Percentiles rank a stretch among this genome's conserved stretches.
These are phyloP conservation scores for Protophormia terraenovae DNA, from an alignment of 2,888 invertebrate genomes.

Conservation along the genomic window DNA sequence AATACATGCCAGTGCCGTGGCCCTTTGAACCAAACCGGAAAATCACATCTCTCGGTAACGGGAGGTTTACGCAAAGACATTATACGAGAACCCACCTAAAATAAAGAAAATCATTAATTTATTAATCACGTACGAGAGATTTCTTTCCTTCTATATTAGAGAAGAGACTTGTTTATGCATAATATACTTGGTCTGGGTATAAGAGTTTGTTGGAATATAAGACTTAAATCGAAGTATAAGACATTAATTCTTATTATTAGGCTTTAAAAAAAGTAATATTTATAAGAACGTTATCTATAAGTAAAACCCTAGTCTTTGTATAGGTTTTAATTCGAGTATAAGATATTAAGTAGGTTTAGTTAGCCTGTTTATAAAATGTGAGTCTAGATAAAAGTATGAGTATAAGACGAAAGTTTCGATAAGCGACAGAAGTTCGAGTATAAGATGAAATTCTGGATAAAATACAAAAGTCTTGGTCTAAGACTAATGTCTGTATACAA, in stretches of 20 bases:
- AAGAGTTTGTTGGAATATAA: neutral
- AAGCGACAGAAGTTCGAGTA: neutral
- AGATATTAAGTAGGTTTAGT: no score
- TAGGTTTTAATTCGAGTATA: neutral
- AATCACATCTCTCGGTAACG: slow-evolving; percentile 86
- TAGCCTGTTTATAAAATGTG: no score
- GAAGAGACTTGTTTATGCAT: no score
- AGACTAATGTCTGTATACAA: neutral
- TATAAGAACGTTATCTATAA: no score
- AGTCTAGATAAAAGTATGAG: neutral
- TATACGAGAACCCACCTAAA: slow-evolving; percentile 81
- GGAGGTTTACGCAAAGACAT: slow-evolving; percentile 81
- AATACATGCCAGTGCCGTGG: slow-evolving; percentile 94
- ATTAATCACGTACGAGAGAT: no score
- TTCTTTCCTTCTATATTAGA: no score
- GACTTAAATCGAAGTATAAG: neutral
- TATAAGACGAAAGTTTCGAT: neutral
- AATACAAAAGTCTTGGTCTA: neutral
- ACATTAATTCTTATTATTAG: neutral
- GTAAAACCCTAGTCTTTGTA: no score
- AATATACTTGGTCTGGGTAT: no score
- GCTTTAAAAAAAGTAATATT: no score
- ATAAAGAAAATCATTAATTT: slow-evolving; percentile 50
- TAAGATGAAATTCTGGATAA: no score
- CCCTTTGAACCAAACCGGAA: slow-evolving; percentile 93